Base-by-base conservation (phyloP, 2,888 invertebrate species). In the Ditula angustiorana region DNA sequence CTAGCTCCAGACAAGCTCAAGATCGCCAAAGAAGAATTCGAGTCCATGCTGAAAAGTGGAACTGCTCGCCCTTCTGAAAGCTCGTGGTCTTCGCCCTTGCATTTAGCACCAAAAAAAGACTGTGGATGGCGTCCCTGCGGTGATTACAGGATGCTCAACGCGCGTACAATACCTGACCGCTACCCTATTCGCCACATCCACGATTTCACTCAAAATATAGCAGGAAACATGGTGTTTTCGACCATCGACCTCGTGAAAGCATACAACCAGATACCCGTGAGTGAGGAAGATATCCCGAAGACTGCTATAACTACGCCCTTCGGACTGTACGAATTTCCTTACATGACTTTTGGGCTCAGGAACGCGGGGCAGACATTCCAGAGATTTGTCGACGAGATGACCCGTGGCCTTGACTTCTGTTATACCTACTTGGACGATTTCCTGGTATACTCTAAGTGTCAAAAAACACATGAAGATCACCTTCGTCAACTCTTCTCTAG, bases 71-170 rank as follows among this genome's bases (percentile, higher is more conserved):
- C 69, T 46, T 67, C 69, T 41, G 19, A 60, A n/a, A 71, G 73
- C 44, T 65, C 70, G 2, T 81, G 77, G 79, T 60, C 78, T 10
- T 70, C 69, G 5, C 75, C 71, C 67, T 30, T 60, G 46, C 59
- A 70, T 56, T n/a, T 71, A 2, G 68, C 61, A 0, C 62, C 66
- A 7, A 71, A 71, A 37, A 68, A 68, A 30, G 63, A 66, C 19
- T 50, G 59, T 19, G 58, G 62, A 19, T 69, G 68, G 68, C 49
- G 71, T 10, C 70, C 70, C 10, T 70, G 71, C 19, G 72, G 71
- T 0, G 68, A 71, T 30, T 70, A 70, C 52, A 44, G 73, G 11
- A 24, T 21, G 26, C 46, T 71, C 10, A 73, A 73, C 26, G 67
- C 70, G 0, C 66, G 72, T 7, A 69, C 72, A 2, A 33, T 70